Conservation (phyloP, 2,888 invertebrate species). For the Dorcus hopei region DNA sequence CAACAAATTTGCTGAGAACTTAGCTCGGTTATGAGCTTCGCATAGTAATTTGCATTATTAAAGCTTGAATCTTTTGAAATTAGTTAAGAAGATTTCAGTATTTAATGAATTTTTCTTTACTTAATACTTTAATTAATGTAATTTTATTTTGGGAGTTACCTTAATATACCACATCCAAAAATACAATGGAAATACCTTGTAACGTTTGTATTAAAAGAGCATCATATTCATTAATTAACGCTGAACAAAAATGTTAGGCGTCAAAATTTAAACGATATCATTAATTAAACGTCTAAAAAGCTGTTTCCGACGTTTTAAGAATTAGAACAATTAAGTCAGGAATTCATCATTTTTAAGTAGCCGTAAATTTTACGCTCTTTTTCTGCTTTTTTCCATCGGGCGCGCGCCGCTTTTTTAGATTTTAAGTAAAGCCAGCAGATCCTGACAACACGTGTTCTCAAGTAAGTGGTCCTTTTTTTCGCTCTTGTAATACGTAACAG, state of each 20-base stretch:
- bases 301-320: neutral
- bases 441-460: neutral
- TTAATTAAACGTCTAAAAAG: neutral
- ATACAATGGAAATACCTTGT: neutral
- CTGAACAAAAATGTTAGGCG: neutral
- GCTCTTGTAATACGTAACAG: no score
- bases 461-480: neutral
- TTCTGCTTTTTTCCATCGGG: neutral
- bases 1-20: conserved; percentile 3
- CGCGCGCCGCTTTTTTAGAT: neutral
- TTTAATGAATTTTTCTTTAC: no score
- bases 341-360: conserved; percentile 6
- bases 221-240: neutral
- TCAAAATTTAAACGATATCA: conserved; percentile 2
- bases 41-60: neutral
- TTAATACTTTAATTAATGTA: neutral
- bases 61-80: neutral
- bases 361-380: conserved; percentile 3
- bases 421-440: conserved; percentile 1
- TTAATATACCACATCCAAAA: neutral
- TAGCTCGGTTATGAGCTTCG: neutral
- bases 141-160: no score
- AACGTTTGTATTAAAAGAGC: neutral
- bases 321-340: conserved; percentile 4
- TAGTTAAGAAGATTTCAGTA: neutral